These are phyloP conservation scores for Cataglyphis rosenhaueri DNA, from an alignment of 2,888 invertebrate species.

Conservation along the genomic window DNA sequence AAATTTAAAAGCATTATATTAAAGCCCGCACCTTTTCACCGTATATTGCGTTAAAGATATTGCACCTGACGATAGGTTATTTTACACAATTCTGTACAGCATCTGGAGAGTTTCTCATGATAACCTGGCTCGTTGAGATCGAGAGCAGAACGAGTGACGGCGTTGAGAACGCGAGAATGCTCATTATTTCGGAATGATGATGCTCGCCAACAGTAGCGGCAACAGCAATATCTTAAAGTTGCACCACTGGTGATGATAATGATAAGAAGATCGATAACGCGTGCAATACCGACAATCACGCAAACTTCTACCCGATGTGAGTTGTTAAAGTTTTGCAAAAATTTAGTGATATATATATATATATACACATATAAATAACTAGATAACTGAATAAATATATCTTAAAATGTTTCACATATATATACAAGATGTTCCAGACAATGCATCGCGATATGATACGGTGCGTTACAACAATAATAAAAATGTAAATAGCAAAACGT, in stretches of 20 bases:
- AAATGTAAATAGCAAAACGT: background rate
- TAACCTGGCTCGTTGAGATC: constrained; percentile 49
- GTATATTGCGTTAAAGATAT: constrained; percentile 42
- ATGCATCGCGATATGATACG: background rate
- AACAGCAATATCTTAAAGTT: constrained; percentile 31
- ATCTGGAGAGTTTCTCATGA: constrained; percentile 48
- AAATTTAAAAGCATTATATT: background rate
- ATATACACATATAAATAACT: background rate
- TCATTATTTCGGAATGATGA: constrained; percentile 35
- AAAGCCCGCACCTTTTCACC: background rate
- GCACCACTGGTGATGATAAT: constrained; percentile 48
- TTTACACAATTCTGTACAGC: constrained; percentile 38
- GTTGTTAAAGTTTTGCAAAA: constrained; percentile 29
- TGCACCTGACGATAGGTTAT: constrained; percentile 16
- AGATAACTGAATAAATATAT: constrained; percentile 28
- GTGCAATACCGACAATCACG: constrained; percentile 41
- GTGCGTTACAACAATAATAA: no score
- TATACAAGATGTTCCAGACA: background rate
- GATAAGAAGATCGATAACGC: constrained; percentile 67
- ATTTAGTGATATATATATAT: constrained; percentile 7
- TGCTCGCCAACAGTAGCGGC: constrained; percentile 13
- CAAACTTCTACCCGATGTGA: background rate
- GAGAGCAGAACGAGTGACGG: constrained; percentile 44
- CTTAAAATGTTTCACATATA: constrained; percentile 8
- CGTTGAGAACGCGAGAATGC: constrained; percentile 46